phyloP scores from a whole-genome alignment of 2,113 vertebrate genomes.

The Lepus timidus region DNA sequence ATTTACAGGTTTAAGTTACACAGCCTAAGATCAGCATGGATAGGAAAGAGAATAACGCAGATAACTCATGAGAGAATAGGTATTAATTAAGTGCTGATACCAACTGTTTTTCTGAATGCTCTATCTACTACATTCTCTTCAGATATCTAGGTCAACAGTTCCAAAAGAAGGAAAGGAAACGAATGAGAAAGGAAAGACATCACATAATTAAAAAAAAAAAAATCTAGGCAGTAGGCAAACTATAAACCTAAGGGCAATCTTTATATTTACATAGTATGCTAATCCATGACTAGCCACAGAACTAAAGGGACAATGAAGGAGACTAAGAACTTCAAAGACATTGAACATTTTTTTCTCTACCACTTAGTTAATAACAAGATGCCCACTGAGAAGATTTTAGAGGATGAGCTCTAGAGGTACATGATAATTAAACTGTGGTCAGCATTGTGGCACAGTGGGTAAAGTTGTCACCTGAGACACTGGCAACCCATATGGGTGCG shows the following conservation, averaged over 20 bases:
- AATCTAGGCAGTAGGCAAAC: background rate
- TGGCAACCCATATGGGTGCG: too few relatives aligned
- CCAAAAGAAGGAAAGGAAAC: background rate
- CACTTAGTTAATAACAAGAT: conserved; percentile 14
- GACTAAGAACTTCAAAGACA: background rate
- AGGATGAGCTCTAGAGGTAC: background rate
- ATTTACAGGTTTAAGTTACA: conserved; percentile 40
- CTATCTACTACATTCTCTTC: conserved; percentile 34
- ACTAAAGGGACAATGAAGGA: background rate
- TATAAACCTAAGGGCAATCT: background rate
- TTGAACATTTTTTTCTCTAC: background rate
- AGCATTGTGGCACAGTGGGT: too few relatives aligned
- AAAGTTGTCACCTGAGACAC: too few relatives aligned
- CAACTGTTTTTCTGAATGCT: background rate
- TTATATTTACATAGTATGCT: background rate
- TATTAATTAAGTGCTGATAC: background rate
- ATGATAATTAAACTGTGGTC: background rate
- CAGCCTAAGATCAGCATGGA: background rate
- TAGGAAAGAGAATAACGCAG: background rate
- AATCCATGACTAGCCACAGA: background rate
- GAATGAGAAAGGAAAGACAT: background rate
- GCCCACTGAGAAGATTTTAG: background rate
- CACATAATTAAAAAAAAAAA: too few relatives aligned
- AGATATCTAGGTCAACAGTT: conserved; percentile 11
- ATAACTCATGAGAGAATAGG: background rate